These are phyloP conservation scores for Nephrotoma appendiculata DNA, from an alignment of 2,888 invertebrate genomes.

Conservation along the genomic window DNA sequence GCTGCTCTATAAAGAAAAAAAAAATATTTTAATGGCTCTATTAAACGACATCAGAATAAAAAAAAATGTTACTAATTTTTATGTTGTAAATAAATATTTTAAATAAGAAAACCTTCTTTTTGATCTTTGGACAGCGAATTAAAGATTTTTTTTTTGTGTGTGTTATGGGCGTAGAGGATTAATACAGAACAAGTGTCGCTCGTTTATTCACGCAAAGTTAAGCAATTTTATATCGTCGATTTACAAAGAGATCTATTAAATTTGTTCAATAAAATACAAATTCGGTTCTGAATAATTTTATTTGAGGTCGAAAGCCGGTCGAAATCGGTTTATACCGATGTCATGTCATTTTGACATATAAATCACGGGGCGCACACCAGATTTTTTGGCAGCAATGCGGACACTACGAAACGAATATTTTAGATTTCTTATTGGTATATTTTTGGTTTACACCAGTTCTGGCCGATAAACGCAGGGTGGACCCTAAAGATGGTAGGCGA, in stretches of 20 bases:
- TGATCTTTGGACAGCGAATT: neutral
- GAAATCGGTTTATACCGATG: too few species aligned
- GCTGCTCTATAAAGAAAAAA: neutral
- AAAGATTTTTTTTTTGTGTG: neutral
- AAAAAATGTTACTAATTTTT: neutral
- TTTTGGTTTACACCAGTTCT: too few species aligned
- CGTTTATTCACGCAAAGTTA: neutral
- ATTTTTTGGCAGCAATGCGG: too few species aligned
- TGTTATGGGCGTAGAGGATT: neutral
- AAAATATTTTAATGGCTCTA: neutral
- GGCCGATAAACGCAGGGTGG: too few species aligned
- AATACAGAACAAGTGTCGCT: neutral
- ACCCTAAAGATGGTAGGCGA: too few species aligned
- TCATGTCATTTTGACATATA: too few species aligned
- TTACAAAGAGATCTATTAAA: neutral
- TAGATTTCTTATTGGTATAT: too few species aligned
- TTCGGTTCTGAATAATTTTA: too few species aligned
- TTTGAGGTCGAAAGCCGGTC: too few species aligned
- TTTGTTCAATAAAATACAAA: neutral
- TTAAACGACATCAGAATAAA: neutral
- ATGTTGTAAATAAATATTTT: neutral
- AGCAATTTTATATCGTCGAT: neutral
- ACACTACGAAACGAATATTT: too few species aligned
- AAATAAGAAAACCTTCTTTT: neutral
- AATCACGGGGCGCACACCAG: too few species aligned